Conservation (phyloP, 2,113 vertebrate species). For the Urocynchramus pylzowi region DNA sequence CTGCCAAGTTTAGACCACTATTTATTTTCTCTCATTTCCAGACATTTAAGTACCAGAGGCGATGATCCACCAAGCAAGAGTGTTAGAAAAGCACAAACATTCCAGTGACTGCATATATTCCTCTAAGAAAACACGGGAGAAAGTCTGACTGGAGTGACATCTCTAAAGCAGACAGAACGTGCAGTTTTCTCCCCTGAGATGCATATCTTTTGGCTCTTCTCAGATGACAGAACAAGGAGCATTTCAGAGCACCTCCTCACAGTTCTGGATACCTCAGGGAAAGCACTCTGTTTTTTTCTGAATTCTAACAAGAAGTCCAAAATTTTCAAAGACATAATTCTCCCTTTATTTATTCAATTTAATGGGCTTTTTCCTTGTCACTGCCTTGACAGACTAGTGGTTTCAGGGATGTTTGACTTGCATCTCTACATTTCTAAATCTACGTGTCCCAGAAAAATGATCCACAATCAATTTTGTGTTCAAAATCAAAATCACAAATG, state of each 20-base stretch:
- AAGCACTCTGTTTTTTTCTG: not conserved
- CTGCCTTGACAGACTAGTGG: fast-evolving
- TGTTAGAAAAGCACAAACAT: conserved; percentile 10
- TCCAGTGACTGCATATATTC: not conserved
- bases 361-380: fast-evolving
- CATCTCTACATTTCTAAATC: not conserved
- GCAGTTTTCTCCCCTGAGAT: not conserved
- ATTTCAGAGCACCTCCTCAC: not conserved
- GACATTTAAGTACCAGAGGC: not conserved
- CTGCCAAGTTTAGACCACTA: not conserved
- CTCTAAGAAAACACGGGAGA: not conserved
- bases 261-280: not conserved
- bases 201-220: not conserved
- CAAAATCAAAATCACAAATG: not conserved
- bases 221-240: not conserved
- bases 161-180: not conserved
- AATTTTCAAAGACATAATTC: not conserved
- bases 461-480: not conserved
- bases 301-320: not conserved
- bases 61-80: not conserved
- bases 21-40: conserved; percentile 15
- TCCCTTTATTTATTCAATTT: not conserved
- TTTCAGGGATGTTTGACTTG: not conserved
- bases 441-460: fast-evolving
- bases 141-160: not conserved